Base-by-base conservation (phyloP, 2,113 vertebrate genomes). In the Apaloderma vittatum region DNA sequence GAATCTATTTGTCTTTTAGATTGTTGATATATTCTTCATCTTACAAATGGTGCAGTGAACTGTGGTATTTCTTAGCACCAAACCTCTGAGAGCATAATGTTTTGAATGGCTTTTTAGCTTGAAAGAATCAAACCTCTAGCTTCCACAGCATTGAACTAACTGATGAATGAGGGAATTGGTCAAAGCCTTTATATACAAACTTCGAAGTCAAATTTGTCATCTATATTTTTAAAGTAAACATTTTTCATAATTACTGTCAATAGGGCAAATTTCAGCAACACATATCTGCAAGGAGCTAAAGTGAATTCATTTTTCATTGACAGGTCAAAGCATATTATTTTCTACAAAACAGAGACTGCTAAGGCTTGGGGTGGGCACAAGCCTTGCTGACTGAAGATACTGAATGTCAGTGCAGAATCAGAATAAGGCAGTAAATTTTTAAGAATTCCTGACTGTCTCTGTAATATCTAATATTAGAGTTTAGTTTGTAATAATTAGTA, bases 151-250 rank as follows among this genome's bases (percentile, higher is more conserved):
- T 7, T 48, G 62, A 77, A 62, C 52, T 29, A 62, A 18, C 29
- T 88, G 92, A 83, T 59, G 37, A 86, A 93, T 90, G 71, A 82
- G 62, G 37, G 37, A 94, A 88, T 86, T 88, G 52, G 32, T 52
- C 59, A 92, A 86, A 92, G 12, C 18, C 29, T 61, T 72, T 80
- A 48, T 29, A 23, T 74, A 30, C 46, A 67, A 32, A 29, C 65
- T 87, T 78, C 45, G 68, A 79, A 93, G 51, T 49, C 73, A 86
- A 93, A 88, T 54, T 36, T 79, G 36, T 68, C 36, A 32, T 83
- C 32, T 83, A 15, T 76, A 52, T 82, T 88, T 86, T 88, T 86
- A 74, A 86, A 68, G 84, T 65, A 81, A 95, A 78, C 17, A 61
- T 89, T 91, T 89, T 84, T 91, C 46, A 59, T 57, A 63, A 45